These are phyloP conservation scores for Desmodus rotundus DNA, from an alignment of 2,113 vertebrate genomes.

Conservation along the genomic window DNA sequence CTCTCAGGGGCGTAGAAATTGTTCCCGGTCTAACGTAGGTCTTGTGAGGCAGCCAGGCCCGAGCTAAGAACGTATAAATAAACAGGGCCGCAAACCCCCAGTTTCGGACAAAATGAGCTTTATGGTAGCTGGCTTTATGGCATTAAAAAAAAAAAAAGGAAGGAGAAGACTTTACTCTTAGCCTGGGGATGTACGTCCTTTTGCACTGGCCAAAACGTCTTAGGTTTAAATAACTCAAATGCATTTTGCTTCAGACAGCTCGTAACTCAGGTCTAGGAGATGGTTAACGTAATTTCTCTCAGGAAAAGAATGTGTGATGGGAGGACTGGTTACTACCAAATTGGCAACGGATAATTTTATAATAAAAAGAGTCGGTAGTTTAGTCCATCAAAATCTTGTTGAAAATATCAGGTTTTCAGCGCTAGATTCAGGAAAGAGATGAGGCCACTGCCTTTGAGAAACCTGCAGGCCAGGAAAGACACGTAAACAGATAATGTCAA, in stretches of 20 bases:
- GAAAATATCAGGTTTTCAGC: background rate
- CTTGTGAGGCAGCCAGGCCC: background rate
- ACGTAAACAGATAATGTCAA: background rate
- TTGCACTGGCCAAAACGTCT: background rate
- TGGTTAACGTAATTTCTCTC: background rate
- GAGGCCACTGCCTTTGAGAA: background rate
- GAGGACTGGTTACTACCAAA: background rate
- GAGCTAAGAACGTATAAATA: background rate
- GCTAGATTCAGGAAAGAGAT: background rate
- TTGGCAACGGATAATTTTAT: background rate
- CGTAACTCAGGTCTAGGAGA: background rate
- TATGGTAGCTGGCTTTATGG: background rate
- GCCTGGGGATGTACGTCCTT: background rate
- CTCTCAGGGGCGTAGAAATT: background rate
- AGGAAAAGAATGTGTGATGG: background rate
- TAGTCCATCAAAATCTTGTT: background rate
- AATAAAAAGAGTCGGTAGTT: background rate
- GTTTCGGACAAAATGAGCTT: background rate
- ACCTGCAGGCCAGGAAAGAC: background rate
- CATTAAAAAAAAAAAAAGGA: background rate
- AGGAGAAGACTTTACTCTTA: background rate
- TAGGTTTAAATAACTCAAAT: background rate
- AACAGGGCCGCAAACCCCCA: background rate
- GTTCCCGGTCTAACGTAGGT: accelerated
- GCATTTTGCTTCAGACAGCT: background rate